These are phyloP conservation scores for Myiozetetes cayanensis DNA, from an alignment of 2,113 vertebrate species.

Conservation along the genomic window DNA sequence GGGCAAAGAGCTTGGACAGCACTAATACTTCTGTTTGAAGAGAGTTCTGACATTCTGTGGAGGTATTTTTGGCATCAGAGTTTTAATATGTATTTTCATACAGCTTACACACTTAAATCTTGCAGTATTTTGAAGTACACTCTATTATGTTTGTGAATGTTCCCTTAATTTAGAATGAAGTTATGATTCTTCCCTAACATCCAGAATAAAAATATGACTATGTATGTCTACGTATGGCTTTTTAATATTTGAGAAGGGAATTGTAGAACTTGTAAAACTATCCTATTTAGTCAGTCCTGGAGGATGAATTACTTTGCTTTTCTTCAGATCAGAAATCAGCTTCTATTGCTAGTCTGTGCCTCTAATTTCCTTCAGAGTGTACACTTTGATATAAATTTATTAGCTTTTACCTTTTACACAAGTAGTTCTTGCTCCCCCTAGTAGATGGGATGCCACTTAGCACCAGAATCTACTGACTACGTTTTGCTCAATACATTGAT, in stretches of 20 bases:
- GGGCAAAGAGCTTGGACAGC: not conserved
- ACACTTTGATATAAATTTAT: not conserved
- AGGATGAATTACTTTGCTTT: not conserved
- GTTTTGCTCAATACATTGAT: not conserved
- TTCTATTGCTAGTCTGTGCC: not conserved
- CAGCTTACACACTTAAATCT: not conserved
- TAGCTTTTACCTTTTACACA: not conserved
- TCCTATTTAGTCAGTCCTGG: not conserved
- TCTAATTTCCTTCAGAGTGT: not conserved
- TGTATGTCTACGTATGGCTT: not conserved
- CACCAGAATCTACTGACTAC: not conserved
- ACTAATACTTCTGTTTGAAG: constrained; percentile 54
- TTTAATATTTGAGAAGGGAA: not conserved
- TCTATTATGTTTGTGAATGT: not conserved
- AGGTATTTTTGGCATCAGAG: constrained; percentile 30
- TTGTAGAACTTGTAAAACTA: not conserved
- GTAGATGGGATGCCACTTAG: not conserved
- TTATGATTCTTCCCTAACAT: not conserved
- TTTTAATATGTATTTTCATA: constrained; percentile 23
- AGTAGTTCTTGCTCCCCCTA: not conserved
- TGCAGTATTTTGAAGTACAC: not conserved
- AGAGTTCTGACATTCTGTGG: constrained; percentile 16
- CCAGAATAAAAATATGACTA: not conserved
- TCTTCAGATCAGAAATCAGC: not conserved
- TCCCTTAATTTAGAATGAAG: not conserved